Conservation (phyloP, 2,888 invertebrate species). For the Scaptomyza reducta region DNA sequence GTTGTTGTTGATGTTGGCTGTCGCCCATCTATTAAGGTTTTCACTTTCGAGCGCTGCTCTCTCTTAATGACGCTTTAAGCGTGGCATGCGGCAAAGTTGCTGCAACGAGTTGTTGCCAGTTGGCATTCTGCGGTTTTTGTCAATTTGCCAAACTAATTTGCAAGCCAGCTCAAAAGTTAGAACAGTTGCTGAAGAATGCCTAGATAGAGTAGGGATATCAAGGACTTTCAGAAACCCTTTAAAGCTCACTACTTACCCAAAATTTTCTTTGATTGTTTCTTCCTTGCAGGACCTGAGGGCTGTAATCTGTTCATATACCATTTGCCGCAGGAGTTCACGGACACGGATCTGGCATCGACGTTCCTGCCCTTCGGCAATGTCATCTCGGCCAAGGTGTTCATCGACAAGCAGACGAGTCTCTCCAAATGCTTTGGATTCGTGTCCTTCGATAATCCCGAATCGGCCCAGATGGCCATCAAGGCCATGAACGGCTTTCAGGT, state of each 20-base stretch:
- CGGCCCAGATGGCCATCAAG: conserved; percentile 97
- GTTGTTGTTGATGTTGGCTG: no score
- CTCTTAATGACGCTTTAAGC: conserved; percentile 51
- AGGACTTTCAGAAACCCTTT: no score
- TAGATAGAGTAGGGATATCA: not conserved
- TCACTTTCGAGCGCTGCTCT: conserved; percentile 56
- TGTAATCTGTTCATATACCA: conserved; percentile 99
- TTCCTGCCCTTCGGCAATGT: conserved; percentile 99
- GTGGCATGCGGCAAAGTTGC: conserved; percentile 8
- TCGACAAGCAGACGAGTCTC: conserved; percentile 99
- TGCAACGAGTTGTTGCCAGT: conserved; percentile 22
- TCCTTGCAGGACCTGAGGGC: conserved; percentile 94
- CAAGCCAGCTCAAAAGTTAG: not conserved
- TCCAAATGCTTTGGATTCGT: conserved; percentile 99
- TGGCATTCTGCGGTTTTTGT: conserved; percentile 37
- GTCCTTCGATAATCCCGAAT: conserved; percentile 96
- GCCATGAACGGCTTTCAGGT: conserved; percentile 99
- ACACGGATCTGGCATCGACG: conserved; percentile 97
- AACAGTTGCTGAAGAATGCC: not conserved
- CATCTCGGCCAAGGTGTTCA: conserved; percentile 99
- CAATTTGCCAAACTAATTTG: conserved; percentile 44
- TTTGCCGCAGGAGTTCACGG: conserved; percentile 99
- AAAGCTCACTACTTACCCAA: no score
- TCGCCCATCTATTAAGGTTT: conserved; percentile 39
- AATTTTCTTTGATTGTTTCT: no score